phyloP scores from a whole-genome alignment of 1,140 invertebrate species.

The Tetragnatha versicolor region DNA sequence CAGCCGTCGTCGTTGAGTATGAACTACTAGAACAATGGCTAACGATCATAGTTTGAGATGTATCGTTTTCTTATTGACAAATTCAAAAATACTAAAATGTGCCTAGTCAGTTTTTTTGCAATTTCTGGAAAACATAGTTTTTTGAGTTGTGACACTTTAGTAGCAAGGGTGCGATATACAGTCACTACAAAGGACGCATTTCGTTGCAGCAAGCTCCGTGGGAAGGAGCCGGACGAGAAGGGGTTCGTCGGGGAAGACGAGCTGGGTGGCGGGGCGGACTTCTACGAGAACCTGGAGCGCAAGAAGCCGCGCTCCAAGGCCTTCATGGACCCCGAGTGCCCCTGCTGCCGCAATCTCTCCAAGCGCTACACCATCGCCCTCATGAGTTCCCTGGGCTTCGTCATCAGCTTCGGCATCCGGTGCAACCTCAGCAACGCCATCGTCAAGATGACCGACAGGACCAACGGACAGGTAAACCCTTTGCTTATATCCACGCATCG shows the following conservation, averaged over 20 bases:
- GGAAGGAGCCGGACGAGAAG: slow-evolving; percentile 32
- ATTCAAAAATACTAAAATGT: too few relatives aligned
- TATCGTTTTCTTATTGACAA: too few relatives aligned
- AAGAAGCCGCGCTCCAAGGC: neutral
- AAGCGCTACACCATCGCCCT: slow-evolving; percentile 88
- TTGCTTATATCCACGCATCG: too few relatives aligned
- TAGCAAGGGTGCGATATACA: too few relatives aligned
- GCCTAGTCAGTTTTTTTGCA: too few relatives aligned
- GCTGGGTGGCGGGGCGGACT: slow-evolving; percentile 15
- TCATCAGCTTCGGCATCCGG: slow-evolving; percentile 93
- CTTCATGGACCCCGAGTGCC: slow-evolving; percentile 38
- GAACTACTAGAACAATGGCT: too few relatives aligned
- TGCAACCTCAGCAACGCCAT: slow-evolving; percentile 98
- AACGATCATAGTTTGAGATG: too few relatives aligned
- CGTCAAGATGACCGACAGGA: slow-evolving; percentile 72
- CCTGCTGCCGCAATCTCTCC: slow-evolving; percentile 72
- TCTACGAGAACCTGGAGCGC: slow-evolving; percentile 24
- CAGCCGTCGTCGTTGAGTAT: too few relatives aligned
- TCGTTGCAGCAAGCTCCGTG: slow-evolving; percentile 19
- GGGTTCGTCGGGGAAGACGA: slow-evolving; percentile 35
- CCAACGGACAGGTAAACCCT: slow-evolving; percentile 61
- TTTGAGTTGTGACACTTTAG: too few relatives aligned
- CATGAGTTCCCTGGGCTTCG: slow-evolving; percentile 85
- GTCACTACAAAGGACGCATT: too few relatives aligned
- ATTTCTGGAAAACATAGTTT: too few relatives aligned